Percentiles rank a stretch among this genome's conserved stretches.
Evolutionary conservation across 35 echinoderm and acorn worm genomes (phyloP).

Genomic region (Patiria miniata): DNA sequence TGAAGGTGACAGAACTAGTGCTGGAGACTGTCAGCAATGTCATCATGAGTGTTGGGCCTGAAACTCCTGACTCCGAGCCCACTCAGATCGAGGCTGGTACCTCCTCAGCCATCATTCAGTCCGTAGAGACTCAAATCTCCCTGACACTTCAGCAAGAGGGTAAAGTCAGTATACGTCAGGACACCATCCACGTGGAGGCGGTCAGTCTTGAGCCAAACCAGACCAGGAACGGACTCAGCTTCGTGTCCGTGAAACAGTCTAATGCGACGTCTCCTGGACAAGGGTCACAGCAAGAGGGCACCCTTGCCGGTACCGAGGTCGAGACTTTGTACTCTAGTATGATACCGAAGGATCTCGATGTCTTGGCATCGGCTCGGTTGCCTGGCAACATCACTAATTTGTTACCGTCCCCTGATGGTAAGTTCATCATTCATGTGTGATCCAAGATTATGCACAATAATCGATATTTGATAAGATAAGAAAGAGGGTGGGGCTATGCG

Average conservation of each 20-base stretch:
- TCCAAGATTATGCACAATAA: too few relatives aligned
- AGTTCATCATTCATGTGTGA: too few relatives aligned
- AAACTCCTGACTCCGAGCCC: too few relatives aligned
- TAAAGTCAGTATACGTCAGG: background rate
- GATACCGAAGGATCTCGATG: background rate
- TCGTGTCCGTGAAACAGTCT: background rate
- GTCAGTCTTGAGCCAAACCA: background rate
- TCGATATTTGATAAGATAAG: too few relatives aligned
- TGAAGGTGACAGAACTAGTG: constrained; percentile 21
- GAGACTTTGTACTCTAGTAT: background rate
- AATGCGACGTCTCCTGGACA: background rate
- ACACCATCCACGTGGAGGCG: constrained; percentile 20
- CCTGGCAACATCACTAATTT: background rate
- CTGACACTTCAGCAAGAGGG: constrained; percentile 1
- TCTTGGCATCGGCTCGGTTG: background rate
- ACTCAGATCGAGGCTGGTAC: too few relatives aligned
- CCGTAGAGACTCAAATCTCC: background rate
- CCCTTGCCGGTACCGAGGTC: background rate
- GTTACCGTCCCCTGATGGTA: too few relatives aligned
- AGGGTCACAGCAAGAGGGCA: background rate
- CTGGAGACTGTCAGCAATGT: constrained; percentile 16
- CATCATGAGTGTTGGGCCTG: background rate
- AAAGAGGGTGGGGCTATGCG: too few relatives aligned
- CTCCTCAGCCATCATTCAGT: background rate
- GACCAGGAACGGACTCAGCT: background rate